Conservation (phyloP, 2,888 invertebrate genomes). For the Boloria euphrosyne region DNA sequence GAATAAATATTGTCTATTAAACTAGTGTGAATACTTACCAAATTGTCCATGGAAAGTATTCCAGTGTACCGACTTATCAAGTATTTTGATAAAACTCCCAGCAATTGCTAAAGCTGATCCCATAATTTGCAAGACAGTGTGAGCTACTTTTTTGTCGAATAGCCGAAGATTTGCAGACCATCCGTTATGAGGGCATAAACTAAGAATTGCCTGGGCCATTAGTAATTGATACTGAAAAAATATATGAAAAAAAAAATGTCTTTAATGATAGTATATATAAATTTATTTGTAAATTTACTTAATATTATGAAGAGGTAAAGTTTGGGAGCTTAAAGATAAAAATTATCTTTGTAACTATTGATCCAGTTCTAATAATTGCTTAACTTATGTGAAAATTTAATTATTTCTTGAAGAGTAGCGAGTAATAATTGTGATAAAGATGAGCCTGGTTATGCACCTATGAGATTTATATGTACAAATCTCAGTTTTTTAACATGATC, state of each 20-base stretch:
- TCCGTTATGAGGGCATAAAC: slow-evolving; percentile 59
- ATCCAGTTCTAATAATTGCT: no score
- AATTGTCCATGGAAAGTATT: slow-evolving; percentile 61
- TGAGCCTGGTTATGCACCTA: no score
- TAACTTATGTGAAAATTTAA: background rate
- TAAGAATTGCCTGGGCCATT: slow-evolving; percentile 67
- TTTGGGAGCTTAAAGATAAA: slow-evolving; percentile 1
- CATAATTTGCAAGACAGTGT: slow-evolving; percentile 61
- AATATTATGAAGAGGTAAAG: no score
- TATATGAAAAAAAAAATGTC: background rate
- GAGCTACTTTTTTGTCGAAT: slow-evolving; percentile 60
- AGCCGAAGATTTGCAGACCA: slow-evolving; percentile 62
- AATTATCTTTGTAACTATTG: background rate
- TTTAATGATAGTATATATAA: background rate
- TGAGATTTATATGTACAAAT: no score
- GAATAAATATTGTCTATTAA: no score
- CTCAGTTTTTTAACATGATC: no score
- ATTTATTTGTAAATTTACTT: no score
- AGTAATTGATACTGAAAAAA: slow-evolving; percentile 65
- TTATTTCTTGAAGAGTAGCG: no score
- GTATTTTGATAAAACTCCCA: slow-evolving; percentile 60
- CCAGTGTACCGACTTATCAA: slow-evolving; percentile 52
- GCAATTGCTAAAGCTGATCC: slow-evolving; percentile 63
- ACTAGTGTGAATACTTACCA: slow-evolving; percentile 45
- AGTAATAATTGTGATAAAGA: no score